Evolutionary conservation across 2,113 vertebrate genomes (phyloP).

Genomic region (Chauna torquata): DNA sequence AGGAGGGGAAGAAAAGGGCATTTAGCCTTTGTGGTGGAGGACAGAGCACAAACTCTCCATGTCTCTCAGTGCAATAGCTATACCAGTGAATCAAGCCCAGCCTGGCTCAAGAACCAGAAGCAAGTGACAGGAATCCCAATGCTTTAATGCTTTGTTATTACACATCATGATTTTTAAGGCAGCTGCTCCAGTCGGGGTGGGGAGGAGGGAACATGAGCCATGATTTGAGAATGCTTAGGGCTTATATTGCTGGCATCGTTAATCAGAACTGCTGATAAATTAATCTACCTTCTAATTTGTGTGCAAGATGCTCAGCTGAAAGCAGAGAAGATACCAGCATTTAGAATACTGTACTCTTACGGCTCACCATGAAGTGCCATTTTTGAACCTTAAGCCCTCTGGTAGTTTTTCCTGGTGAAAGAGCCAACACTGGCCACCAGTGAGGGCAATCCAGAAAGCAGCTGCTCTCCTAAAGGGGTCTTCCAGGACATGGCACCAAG

Average conservation of each 20-base stretch:
- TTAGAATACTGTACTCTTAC: background rate
- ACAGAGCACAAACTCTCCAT: background rate
- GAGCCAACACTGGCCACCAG: background rate
- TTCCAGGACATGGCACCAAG: background rate
- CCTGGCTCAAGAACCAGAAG: background rate
- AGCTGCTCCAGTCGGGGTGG: background rate
- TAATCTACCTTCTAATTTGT: slow-evolving; percentile 35
- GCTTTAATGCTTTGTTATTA: slow-evolving; percentile 15
- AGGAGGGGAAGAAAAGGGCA: background rate
- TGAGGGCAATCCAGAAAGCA: background rate
- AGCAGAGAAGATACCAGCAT: background rate
- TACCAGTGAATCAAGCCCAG: background rate
- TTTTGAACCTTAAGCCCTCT: background rate
- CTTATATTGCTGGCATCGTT: slow-evolving; percentile 13
- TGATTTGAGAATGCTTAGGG: slow-evolving; percentile 35
- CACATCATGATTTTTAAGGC: background rate
- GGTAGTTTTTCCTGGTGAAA: background rate
- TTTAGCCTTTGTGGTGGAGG: background rate
- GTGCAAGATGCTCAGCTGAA: background rate
- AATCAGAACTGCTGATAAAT: slow-evolving; percentile 46
- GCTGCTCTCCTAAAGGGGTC: background rate
- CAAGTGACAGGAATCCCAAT: background rate
- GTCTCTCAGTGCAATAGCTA: background rate
- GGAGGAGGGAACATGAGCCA: background rate
- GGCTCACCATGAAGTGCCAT: background rate